Evolutionary conservation across 2,797 vertebrate species (phyloP).

Genomic region (Chelon auratus): DNA sequence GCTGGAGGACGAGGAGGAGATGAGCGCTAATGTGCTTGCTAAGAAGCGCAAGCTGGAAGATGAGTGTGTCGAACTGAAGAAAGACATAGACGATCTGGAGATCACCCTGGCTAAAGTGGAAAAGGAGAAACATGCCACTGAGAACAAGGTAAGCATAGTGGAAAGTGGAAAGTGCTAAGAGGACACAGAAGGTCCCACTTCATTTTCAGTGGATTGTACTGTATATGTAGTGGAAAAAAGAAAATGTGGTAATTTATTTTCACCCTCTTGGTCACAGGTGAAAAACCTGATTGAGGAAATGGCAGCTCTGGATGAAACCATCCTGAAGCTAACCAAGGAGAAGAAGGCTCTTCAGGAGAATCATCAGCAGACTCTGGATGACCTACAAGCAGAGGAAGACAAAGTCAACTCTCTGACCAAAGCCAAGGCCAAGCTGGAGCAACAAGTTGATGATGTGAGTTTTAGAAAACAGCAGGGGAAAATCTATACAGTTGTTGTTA

Average conservation of each 20-base stretch:
- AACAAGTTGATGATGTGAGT: slow-evolving; percentile 96
- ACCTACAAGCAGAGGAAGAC: slow-evolving; percentile 95
- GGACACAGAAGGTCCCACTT: slow-evolving; percentile 3
- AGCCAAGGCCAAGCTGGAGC: slow-evolving; percentile 93
- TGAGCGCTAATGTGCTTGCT: slow-evolving; percentile 87
- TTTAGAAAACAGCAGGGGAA: not conserved
- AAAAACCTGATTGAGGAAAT: slow-evolving; percentile 97
- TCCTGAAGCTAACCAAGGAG: slow-evolving; percentile 92
- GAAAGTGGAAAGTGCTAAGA: not conserved
- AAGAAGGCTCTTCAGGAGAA: slow-evolving; percentile 94
- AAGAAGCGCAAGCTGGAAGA: slow-evolving; percentile 95
- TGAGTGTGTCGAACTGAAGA: slow-evolving; percentile 93
- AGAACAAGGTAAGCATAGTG: slow-evolving; percentile 88
- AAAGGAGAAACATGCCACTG: slow-evolving; percentile 93
- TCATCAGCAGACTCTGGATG: slow-evolving; percentile 93
- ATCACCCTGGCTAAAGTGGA: slow-evolving; percentile 94
- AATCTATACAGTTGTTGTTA: not conserved
- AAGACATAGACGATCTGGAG: slow-evolving; percentile 95
- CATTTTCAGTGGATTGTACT: not conserved
- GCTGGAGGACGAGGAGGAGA: slow-evolving; percentile 95
- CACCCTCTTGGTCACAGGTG: slow-evolving; percentile 80
- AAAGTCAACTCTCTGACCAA: slow-evolving; percentile 93
- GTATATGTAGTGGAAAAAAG: not conserved
- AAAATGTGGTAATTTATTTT: not conserved
- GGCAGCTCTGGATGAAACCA: slow-evolving; percentile 91